Evolutionary conservation across 2,113 vertebrate species (phyloP).

Genomic region (Gracilinanus agilis): DNA sequence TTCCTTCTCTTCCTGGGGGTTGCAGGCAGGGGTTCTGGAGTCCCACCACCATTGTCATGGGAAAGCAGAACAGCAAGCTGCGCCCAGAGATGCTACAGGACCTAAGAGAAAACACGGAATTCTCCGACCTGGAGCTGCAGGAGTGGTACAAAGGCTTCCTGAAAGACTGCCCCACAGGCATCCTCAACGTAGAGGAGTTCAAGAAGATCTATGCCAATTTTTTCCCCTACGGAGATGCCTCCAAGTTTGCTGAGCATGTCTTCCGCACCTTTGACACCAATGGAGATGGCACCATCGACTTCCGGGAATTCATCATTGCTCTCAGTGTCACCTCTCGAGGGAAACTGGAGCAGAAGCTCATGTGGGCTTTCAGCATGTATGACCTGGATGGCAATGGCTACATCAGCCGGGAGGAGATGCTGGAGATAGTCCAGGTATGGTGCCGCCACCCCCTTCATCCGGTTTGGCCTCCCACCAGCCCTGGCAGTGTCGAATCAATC

Average conservation of each 20-base stretch:
- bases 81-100: constrained; percentile 98
- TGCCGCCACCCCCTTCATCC: constrained; percentile 11
- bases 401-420: constrained; percentile 99
- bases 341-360: constrained; percentile 99
- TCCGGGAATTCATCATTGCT: constrained; percentile 99
- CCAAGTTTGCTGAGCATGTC: constrained; percentile 98
- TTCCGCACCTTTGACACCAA: constrained; percentile 99
- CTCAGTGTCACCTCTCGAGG: constrained; percentile 98
- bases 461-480: background rate
- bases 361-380: constrained; percentile 99
- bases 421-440: constrained; percentile 97
- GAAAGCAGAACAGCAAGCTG: constrained; percentile 99
- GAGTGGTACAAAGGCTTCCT: constrained; percentile 99
- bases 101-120: constrained; percentile 98
- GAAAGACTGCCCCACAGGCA: constrained; percentile 98
- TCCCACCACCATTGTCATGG: constrained; percentile 87
- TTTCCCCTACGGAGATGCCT: constrained; percentile 98
- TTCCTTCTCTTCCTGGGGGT: background rate
- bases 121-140: constrained; percentile 98
- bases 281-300: constrained; percentile 97
- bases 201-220: constrained; percentile 99
- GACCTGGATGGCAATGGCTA: constrained; percentile 99
- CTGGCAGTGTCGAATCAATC: background rate
- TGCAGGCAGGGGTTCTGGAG: constrained; percentile 48
- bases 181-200: constrained; percentile 98